A percentile compares a stretch with the other conserved stretches of the same genome.
These are phyloP conservation scores for Balaeniceps rex DNA, from an alignment of 2,113 vertebrate genomes.

Conservation along the genomic window DNA sequence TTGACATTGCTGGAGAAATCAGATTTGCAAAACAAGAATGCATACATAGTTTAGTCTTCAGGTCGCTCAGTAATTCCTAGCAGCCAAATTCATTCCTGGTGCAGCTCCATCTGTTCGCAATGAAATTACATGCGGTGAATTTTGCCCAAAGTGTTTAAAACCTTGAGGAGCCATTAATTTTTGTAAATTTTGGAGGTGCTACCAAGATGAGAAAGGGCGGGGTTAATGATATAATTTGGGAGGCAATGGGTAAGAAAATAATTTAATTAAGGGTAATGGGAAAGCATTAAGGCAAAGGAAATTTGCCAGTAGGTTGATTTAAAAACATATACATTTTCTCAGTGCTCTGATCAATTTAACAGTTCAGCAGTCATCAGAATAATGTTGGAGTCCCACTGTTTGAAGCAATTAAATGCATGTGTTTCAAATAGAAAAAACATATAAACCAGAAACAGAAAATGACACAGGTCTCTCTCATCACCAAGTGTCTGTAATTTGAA, in stretches of 20 bases:
- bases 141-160: conserved; percentile 42
- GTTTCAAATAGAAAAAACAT: background rate
- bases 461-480: background rate
- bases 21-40: background rate
- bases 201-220: background rate
- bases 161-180: background rate
- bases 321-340: conserved; percentile 48
- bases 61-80: background rate
- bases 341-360: conserved; percentile 35
- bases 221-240: background rate
- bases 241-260: conserved; percentile 34
- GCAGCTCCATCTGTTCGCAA: background rate
- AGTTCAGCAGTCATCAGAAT: conserved; percentile 38
- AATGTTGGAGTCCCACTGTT: background rate
- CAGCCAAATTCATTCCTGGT: background rate
- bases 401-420: background rate
- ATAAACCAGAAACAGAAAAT: background rate
- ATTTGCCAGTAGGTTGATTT: conserved; percentile 37
- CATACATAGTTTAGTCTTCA: background rate
- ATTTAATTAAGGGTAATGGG: conserved; percentile 55
- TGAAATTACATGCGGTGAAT: background rate
- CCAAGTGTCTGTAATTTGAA: background rate
- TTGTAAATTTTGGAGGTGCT: background rate
- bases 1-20: background rate
- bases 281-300: conserved; percentile 16